Evolutionary conservation across 1,140 invertebrate genomes (phyloP), one percentile per base, ranked within the genome.

Genomic region (Drosophila sulfurigaster): DNA sequence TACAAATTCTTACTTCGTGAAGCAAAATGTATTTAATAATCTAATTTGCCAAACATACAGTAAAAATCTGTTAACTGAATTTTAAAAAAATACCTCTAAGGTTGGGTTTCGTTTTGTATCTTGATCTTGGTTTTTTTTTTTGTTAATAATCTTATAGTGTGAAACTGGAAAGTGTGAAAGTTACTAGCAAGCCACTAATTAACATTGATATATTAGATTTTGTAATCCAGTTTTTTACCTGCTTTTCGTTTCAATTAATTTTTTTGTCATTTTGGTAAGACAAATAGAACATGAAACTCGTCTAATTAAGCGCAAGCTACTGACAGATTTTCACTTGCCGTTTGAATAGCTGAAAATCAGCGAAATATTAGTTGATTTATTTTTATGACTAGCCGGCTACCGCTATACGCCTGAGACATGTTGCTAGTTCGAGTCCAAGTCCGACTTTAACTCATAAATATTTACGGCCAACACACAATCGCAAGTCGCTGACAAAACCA

Each of bases 131-230:
- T 25, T 25, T 25, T 25, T 25, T 4, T 25, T 25, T 25, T 25
- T 4, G 20, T 25, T 25, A 25, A 25, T 25, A 78, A 85, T 89
- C 81, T 81, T 51, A 62, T 54, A 71, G 83, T 89, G 85, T 85
- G 70, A 88, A 81, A 88, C 77, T 85, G 81, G 85, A 88, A 88
- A 88, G 83, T 88, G 81, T 88, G 85, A 88, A 88, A 88, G 83
- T 88, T 88, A 49, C 25, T 43, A 68, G 72, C 56, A 65, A 58
- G 8, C 60, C 58, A 11, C 82, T 88, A 87, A 88, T 87, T 88
- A 83, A 78, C 51, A 63, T 65, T 87, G 82, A 87, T 82, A 88
- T 82, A 86, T 86, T 85, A 60, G 67, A 68, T 48, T 59, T 68
- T 41, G 13, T 60, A 60, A 56, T 63, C 66, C 11, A 69, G 58